Percentiles rank a stretch among this genome's conserved stretches.
Evolutionary conservation across 2,797 vertebrate genomes (phyloP).

Genomic region (Gymnothorax reevesii): DNA sequence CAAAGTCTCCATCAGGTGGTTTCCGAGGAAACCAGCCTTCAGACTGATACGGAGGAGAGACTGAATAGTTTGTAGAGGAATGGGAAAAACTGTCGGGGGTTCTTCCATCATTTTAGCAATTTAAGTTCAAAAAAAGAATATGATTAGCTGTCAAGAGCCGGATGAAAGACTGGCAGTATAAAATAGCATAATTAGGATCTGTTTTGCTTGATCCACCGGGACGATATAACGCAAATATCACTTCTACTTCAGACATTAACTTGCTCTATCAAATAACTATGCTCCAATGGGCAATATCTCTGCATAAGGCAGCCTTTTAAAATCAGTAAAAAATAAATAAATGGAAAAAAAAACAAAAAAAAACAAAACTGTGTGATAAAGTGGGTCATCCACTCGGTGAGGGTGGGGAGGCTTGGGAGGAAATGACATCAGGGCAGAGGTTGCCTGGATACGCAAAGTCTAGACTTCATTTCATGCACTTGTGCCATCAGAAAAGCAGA

Average conservation of each 20-base stretch:
- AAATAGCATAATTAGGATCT: background rate
- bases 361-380: background rate
- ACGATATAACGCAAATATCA: background rate
- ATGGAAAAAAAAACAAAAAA: background rate
- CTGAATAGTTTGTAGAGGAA: no score
- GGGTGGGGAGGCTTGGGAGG: background rate
- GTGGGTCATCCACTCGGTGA: background rate
- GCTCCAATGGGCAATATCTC: background rate
- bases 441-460: background rate
- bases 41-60: no score
- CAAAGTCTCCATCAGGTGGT: no score
- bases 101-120: background rate
- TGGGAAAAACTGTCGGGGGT: background rate
- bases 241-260: background rate
- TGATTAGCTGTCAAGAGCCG: background rate
- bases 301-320: background rate
- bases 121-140: background rate
- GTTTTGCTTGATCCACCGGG: background rate
- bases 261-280: background rate
- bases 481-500: background rate
- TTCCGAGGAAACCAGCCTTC: no score
- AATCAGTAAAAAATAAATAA: background rate
- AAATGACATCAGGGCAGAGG: background rate
- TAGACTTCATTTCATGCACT: background rate
- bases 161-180: background rate